Base-by-base conservation (phyloP, 2,797 vertebrate species). In the Ibycter americanus region DNA sequence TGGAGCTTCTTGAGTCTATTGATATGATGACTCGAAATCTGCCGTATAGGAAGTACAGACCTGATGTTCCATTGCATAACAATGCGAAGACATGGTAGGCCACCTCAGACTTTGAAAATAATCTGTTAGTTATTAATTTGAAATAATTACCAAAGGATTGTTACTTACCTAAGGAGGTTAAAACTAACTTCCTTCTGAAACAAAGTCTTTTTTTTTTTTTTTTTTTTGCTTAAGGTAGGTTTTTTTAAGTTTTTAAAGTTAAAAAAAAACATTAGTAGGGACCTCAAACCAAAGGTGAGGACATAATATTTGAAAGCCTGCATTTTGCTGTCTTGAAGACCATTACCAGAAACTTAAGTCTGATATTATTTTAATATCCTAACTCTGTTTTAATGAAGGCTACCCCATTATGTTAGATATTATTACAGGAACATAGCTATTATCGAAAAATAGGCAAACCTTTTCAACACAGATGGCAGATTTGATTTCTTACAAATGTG, bases 1-100 rank as follows among this genome's bases (percentile, higher is more conserved):
- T 99, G 98, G 99, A 99, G 96, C 98, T 99, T 88, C 98, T 99
- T 95, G 99, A 99, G 83, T 99, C 99, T 15, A 93, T 99, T 94
- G 99, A 99, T 97, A 98, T 99, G 99, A 99, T 99, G 99, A 98
- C 98, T 54, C 98, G 99, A 42, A 99, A 99, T 97, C 97, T 99
- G 40, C 99, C 99, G 0, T 99, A 99, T 82, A 98, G 99, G 94
- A 99, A 99, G 79, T 99, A 98, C 97, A 99, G 98, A 89, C 99
- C 99, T 29, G 84, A 97, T 55, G 98, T 99, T 93, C 97, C 98
- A 5, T 96, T 99, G 96, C 98, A 98, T 91, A 96, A 81, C 54
- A 99, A 99, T 63, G 98, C 99, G 59, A 95, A 27, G 79, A 97
- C 77, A 92, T 99, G 99, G 99, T 99, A 97, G 98, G 98, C 70